Percentiles rank a stretch among this genome's conserved stretches.
Conservation (phyloP, 2,797 vertebrate species). For the Platalea minor region DNA sequence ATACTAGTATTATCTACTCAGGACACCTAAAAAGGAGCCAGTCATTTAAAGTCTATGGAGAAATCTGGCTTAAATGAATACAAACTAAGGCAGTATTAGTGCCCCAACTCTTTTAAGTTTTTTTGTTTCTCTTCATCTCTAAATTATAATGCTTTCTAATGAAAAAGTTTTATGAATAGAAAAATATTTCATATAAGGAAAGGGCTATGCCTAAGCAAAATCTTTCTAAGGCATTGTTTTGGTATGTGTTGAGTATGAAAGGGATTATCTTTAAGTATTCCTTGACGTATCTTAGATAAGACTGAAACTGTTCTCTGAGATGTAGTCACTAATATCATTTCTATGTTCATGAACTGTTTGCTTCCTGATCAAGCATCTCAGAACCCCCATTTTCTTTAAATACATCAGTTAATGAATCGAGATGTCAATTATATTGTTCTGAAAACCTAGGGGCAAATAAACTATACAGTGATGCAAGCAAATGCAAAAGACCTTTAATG, state of each 20-base stretch:
- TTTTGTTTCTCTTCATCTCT: not conserved
- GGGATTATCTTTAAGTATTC: not conserved
- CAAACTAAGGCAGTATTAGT: not conserved
- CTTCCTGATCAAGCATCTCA: not conserved
- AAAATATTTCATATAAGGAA: not conserved
- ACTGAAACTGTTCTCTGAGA: not conserved
- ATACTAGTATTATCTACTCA: not conserved
- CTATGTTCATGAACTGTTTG: not conserved
- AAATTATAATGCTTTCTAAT: not conserved
- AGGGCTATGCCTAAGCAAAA: not conserved
- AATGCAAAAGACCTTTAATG: not conserved
- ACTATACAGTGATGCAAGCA: not conserved
- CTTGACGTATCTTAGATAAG: not conserved
- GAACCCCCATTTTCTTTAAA: not conserved
- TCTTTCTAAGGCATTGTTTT: not conserved
- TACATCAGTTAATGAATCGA: not conserved
- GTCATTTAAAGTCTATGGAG: not conserved
- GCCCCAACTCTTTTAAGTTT: not conserved
- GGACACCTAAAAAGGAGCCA: not conserved
- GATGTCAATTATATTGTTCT: not conserved
- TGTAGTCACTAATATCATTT: not conserved
- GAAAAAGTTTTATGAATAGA: not conserved
- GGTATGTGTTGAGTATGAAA: not conserved
- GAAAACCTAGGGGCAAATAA: not conserved
- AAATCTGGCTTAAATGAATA: not conserved